Evolutionary conservation across 1,140 invertebrate genomes (phyloP).

Genomic region (Drosophila orosa): DNA sequence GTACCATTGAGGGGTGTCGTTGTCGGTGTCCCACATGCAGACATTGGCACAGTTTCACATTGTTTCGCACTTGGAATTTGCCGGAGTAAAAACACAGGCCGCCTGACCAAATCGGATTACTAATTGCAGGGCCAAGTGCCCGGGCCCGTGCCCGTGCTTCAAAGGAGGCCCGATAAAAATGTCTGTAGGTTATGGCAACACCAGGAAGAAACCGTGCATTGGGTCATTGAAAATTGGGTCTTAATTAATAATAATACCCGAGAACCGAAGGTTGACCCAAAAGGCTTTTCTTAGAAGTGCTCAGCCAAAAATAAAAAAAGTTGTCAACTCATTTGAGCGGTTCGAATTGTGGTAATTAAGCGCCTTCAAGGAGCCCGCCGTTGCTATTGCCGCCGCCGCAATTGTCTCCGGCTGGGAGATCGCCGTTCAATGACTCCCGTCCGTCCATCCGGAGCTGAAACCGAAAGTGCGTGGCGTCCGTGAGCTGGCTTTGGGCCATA

Average conservation of each 20-base stretch:
- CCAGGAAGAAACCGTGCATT: background rate
- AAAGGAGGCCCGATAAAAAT: conserved; percentile 15
- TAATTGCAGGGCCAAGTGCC: conserved; percentile 24
- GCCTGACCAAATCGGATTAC: conserved; percentile 29
- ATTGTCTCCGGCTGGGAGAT: conserved; percentile 16
- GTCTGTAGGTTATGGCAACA: background rate
- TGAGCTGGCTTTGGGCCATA: conserved; percentile 62
- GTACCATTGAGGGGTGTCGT: conserved; percentile 16
- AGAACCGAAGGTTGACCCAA: conserved; percentile 55
- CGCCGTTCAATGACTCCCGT: conserved; percentile 47
- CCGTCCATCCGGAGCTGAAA: conserved; percentile 45
- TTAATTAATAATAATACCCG: conserved; percentile 27
- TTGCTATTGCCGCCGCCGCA: conserved; percentile 18
- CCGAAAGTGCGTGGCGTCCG: conserved; percentile 72
- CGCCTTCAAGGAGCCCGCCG: conserved; percentile 43
- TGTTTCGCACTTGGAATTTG: conserved; percentile 13
- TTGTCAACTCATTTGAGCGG: conserved; percentile 73
- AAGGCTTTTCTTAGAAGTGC: conserved; percentile 36
- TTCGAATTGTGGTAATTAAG: conserved; percentile 61
- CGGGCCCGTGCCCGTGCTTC: background rate
- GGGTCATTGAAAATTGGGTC: conserved; percentile 46
- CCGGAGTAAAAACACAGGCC: conserved; percentile 19
- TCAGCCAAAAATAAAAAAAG: conserved; percentile 10
- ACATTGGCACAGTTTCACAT: conserved; percentile 48
- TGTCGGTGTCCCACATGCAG: conserved; percentile 35